phyloP scores from a whole-genome alignment of 2,797 vertebrate genomes.

The Enteromius mattozi region DNA sequence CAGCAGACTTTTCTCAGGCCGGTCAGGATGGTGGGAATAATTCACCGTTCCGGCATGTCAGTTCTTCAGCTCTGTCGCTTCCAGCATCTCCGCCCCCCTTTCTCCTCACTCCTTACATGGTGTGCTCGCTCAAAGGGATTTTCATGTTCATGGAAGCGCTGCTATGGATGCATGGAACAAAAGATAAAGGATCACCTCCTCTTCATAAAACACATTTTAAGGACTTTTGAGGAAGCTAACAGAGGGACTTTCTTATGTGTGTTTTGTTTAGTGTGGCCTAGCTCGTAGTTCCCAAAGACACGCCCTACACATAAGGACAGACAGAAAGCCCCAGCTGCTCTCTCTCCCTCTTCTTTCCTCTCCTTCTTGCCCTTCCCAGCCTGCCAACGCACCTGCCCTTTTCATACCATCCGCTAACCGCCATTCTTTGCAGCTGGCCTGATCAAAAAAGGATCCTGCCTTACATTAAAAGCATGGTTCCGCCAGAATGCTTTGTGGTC shows the following conservation, averaged over 20 bases:
- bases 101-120: conserved; percentile 65
- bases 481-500: conserved; percentile 33
- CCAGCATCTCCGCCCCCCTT: conserved; percentile 75
- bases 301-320: conserved; percentile 76
- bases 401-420: conserved; percentile 55
- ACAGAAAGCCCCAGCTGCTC: conserved; percentile 55
- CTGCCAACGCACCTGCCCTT: conserved; percentile 59
- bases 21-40: conserved; percentile 69
- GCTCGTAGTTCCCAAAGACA: conserved; percentile 72
- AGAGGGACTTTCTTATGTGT: conserved; percentile 51
- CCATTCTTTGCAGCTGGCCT: conserved; percentile 48
- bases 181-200: conserved; percentile 54
- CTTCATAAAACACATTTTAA: conserved; percentile 52
- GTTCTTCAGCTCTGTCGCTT: conserved; percentile 67
- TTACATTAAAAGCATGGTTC: conserved; percentile 45
- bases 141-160: conserved; percentile 58
- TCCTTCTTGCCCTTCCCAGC: conserved; percentile 31
- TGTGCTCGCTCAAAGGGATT: conserved; percentile 54
- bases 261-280: conserved; percentile 51
- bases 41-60: conserved; percentile 76
- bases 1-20: conserved; percentile 75
- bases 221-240: conserved; percentile 49
- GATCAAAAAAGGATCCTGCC: conserved; percentile 45
- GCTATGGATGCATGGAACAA: conserved; percentile 58
- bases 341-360: conserved; percentile 34